These are phyloP conservation scores for Danionella dracula DNA, from an alignment of 2,797 vertebrate species.

Conservation along the genomic window DNA sequence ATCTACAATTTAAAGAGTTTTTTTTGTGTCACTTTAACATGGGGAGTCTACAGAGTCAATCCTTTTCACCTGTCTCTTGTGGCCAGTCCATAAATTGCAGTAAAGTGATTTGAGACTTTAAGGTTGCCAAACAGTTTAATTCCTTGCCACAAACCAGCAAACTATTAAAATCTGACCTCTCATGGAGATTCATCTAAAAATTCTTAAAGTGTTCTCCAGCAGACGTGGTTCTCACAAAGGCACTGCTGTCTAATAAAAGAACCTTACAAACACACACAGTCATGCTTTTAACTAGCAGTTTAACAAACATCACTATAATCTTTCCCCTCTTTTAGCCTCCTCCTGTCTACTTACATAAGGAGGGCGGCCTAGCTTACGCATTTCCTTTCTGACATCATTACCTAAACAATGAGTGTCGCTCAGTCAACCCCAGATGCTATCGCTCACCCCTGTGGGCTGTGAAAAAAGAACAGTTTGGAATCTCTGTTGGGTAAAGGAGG, in stretches of 20 bases:
- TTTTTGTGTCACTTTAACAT: neutral
- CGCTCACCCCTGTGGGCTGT: conserved; percentile 22
- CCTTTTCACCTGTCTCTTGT: no score
- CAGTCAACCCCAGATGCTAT: conserved; percentile 56
- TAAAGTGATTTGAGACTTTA: no score
- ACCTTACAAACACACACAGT: conserved; percentile 12
- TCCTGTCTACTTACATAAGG: conserved; percentile 50
- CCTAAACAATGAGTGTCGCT: conserved; percentile 58
- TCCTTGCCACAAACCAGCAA: no score
- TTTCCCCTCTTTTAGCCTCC: conserved; percentile 29
- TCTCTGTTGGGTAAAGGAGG: neutral
- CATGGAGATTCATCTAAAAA: no score
- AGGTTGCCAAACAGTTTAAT: no score
- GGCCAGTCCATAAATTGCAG: no score
- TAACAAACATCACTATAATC: conserved; percentile 54
- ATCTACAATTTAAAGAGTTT: neutral
- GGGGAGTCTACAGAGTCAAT: no score
- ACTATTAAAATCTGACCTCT: no score
- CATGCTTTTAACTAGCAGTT: conserved; percentile 18
- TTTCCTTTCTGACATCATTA: conserved; percentile 63
- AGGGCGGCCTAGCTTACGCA: conserved; percentile 34
- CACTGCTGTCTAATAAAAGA: conserved; percentile 10
- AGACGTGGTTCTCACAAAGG: conserved; percentile 8
- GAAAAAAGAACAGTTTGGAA: conserved; percentile 30
- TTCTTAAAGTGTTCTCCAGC: neutral